A percentile compares a stretch with the other conserved stretches of the same genome.
phyloP scores from a whole-genome alignment of 1,140 invertebrate genomes.

The Lordiphosa collinella region DNA sequence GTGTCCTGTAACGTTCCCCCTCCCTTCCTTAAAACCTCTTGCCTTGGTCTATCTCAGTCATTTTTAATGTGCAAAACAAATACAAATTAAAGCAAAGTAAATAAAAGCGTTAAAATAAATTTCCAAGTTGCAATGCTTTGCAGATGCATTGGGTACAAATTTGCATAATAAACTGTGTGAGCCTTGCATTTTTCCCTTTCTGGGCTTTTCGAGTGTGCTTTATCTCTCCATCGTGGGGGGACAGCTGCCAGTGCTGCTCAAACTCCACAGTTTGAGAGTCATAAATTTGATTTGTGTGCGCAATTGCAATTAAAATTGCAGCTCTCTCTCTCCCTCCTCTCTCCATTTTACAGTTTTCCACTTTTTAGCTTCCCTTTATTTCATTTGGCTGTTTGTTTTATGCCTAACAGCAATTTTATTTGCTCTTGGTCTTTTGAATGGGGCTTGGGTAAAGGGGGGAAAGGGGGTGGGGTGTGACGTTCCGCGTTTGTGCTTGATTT shows the following conservation, averaged over 20 bases:
- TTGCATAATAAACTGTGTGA: conserved; percentile 42
- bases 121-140: conserved; percentile 26
- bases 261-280: conserved; percentile 36
- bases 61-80: conserved; percentile 56
- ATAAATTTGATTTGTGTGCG: conserved; percentile 33
- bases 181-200: background rate
- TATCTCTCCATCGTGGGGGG: background rate
- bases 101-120: conserved; percentile 43
- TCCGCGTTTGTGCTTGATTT: conserved; percentile 38
- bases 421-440: conserved; percentile 4
- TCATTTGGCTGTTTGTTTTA: conserved; percentile 38
- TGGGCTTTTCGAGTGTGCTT: background rate
- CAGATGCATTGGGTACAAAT: conserved; percentile 3
- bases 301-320: conserved; percentile 38
- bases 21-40: background rate
- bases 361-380: conserved; percentile 12
- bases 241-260: background rate
- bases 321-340: conserved; percentile 1
- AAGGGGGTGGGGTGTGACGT: background rate
- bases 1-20: background rate
- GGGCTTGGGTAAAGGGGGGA: background rate
- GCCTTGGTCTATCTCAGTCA: conserved; percentile 7
- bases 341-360: conserved; percentile 12
- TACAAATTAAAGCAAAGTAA: conserved; percentile 57
- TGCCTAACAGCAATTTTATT: conserved; percentile 33